phyloP scores from a whole-genome alignment of 2,113 vertebrate genomes.

The Climacteris rufus region DNA sequence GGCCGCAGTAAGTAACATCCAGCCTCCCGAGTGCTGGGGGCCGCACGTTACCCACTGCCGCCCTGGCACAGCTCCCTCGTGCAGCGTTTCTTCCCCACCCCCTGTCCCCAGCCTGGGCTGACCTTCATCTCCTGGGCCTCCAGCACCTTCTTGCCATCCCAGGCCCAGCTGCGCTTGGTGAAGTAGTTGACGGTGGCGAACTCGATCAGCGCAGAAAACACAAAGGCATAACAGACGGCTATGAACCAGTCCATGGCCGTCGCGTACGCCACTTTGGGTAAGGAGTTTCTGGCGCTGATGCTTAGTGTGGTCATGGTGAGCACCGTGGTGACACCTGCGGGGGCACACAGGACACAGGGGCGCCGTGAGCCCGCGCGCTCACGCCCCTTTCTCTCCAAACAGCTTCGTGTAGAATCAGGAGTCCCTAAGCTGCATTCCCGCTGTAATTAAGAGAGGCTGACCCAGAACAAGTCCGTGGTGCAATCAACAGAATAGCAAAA shows the following conservation, averaged over 20 bases:
- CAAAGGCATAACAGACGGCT: conserved; percentile 99
- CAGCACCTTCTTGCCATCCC: conserved; percentile 93
- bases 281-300: conserved; percentile 98
- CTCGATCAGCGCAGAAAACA: conserved; percentile 99
- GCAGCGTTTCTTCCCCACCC: conserved; percentile 36
- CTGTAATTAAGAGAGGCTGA: background rate
- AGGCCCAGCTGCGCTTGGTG: conserved; percentile 98
- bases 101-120: conserved; percentile 56
- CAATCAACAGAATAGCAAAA: background rate
- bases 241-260: conserved; percentile 99
- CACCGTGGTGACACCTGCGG: conserved; percentile 94
- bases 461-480: background rate
- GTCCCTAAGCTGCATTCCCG: fast-evolving
- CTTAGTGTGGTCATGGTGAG: conserved; percentile 99
- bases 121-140: conserved; percentile 93
- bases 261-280: conserved; percentile 98
- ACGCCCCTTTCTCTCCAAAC: fast-evolving
- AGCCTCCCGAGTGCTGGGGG: conserved; percentile 52
- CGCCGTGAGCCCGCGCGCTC: background rate
- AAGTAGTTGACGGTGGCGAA: conserved; percentile 99
- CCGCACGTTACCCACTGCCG: conserved; percentile 70
- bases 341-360: conserved; percentile 18
- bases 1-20: conserved; percentile 67
- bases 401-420: background rate
- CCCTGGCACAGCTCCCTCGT: conserved; percentile 42